Base-by-base conservation (phyloP, 2,797 vertebrate genomes). In the Epinephelus coioides region DNA sequence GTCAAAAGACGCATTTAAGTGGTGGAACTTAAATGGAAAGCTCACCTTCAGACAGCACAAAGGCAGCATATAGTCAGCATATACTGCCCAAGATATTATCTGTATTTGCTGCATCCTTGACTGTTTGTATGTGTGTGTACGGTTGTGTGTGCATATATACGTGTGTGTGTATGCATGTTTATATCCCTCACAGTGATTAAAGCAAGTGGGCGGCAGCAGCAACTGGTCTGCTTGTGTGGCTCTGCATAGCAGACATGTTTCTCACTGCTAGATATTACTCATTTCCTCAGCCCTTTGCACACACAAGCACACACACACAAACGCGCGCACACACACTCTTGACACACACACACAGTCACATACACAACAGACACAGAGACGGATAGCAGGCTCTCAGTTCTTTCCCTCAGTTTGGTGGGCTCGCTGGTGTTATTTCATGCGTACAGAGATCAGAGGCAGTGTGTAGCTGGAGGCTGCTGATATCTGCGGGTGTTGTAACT, bases 261-360 rank as follows among this genome's bases (percentile, higher is more conserved):
- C 95, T 94, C 94, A 94, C 90, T 95, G 94, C 93, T 94, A 91
- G 95, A 94, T 96, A 96, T 96, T 96, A 96, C 95, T 96, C 95
- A 96, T 94, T 95, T 96, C 95, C 95, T 96, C 88, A 95, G 94
- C 90, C 91, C 89, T 95, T 93, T 94, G 92, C 93, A 89, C 90
- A 93, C 87, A 89, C 90, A 91, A 46, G 57, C 76, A 53, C 82
- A 78, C 85, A 79, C 88, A 82, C 82, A 83, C 84, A 81, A 72
- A 66, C 69, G 63, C 78, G 74, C 69, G 68, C 73, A 17, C 64
- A 82, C 78, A 79, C 78, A 80, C 81, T 34, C 34, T 34, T 34
- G 34, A 70, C 79, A 78, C 25, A 27, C 79, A 78, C 60, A 87
- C 72, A 76, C 73, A 68, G 78, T 79, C 85, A 87, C 80, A 86